A percentile compares a stretch with the other conserved stretches of the same genome.
phyloP scores from a whole-genome alignment of 2,113 vertebrate genomes.

The Chlamydotis undulata region DNA sequence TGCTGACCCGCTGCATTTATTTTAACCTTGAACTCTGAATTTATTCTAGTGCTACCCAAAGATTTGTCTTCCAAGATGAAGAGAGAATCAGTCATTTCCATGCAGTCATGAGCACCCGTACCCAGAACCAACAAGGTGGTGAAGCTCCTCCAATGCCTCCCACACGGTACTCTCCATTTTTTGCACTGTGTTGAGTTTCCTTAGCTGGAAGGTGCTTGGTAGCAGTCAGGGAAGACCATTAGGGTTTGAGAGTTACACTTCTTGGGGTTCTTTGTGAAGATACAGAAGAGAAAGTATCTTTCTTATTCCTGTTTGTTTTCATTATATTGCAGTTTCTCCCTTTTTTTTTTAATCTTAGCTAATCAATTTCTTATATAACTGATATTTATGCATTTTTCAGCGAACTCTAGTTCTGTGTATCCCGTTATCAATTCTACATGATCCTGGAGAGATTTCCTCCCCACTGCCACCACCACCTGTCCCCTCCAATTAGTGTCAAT shows the following conservation, averaged over 20 bases:
- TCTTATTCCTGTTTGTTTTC: not conserved
- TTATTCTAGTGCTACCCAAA: not conserved
- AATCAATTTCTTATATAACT: slow-evolving; percentile 16
- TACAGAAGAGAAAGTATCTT: not conserved
- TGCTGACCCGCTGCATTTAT: not conserved
- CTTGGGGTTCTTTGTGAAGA: not conserved
- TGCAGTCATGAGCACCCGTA: accelerated
- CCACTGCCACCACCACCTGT: slow-evolving; percentile 39
- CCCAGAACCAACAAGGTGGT: not conserved
- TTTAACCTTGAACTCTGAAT: not conserved
- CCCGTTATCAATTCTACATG: not conserved
- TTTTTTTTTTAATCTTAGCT: not conserved
- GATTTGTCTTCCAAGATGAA: not conserved
- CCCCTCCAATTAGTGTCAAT: slow-evolving; percentile 55
- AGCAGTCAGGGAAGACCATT: not conserved
- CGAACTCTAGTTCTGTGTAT: not conserved
- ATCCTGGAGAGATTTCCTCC: slow-evolving; percentile 17
- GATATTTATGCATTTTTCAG: not conserved
- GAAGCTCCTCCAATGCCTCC: not conserved
- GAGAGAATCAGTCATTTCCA: not conserved
- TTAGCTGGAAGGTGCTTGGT: not conserved
- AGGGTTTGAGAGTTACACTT: not conserved
- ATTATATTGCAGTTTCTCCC: accelerated
- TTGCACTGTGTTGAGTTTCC: not conserved
- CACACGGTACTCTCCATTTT: not conserved